Conservation (phyloP, 1,140 invertebrate genomes). For the Campoletis sonorensis region DNA sequence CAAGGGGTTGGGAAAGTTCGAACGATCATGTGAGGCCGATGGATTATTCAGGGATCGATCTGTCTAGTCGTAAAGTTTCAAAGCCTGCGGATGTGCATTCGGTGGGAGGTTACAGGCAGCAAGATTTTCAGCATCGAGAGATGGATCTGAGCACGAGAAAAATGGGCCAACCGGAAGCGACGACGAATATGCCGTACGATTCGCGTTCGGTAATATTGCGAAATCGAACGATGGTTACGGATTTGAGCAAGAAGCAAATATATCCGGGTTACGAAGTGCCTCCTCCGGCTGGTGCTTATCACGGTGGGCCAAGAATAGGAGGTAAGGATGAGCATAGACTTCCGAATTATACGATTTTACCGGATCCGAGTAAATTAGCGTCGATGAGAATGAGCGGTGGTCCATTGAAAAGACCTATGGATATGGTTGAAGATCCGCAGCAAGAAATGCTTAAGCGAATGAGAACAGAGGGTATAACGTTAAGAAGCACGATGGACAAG, state of each 20-base stretch:
- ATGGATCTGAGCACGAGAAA: conserved; percentile 74
- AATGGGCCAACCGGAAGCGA: conserved; percentile 57
- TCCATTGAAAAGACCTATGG: conserved; percentile 67
- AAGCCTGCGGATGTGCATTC: conserved; percentile 61
- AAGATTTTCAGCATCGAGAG: conserved; percentile 71
- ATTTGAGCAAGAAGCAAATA: conserved; percentile 72
- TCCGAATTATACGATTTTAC: conserved; percentile 70
- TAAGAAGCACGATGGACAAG: conserved; percentile 66
- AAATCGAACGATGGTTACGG: conserved; percentile 71
- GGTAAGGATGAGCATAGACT: conserved; percentile 70
- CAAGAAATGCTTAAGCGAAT: conserved; percentile 67
- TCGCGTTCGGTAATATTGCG: conserved; percentile 68
- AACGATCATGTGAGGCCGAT: conserved; percentile 66
- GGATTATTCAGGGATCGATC: conserved; percentile 73
- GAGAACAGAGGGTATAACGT: conserved; percentile 66
- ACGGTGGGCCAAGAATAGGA: conserved; percentile 58
- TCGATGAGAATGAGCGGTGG: conserved; percentile 65
- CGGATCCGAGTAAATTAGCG: conserved; percentile 72
- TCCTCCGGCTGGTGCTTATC: conserved; percentile 59
- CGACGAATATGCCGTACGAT: conserved; percentile 65
- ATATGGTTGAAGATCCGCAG: conserved; percentile 64
- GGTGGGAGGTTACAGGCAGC: conserved; percentile 59
- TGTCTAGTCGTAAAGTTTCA: conserved; percentile 70
- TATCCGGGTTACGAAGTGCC: conserved; percentile 64
- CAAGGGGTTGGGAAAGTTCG: conserved; percentile 65